Evolutionary conservation across 1,140 invertebrate genomes (phyloP), one percentile per base, ranked within the genome.

Genomic region (Andrena cerasifolii): DNA sequence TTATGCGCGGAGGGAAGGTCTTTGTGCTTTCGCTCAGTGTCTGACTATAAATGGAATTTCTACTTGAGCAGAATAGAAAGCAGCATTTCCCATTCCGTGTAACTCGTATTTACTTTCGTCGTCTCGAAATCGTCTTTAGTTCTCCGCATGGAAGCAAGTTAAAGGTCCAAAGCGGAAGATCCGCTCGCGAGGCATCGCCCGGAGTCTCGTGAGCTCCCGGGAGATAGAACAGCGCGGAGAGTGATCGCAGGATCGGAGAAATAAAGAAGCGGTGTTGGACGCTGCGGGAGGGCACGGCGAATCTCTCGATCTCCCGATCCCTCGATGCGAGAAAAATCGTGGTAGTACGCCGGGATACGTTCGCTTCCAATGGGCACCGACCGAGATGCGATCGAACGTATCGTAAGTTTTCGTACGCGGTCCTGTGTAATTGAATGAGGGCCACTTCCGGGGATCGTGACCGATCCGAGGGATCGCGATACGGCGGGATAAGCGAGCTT

Each of bases 281-380:
- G 70, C 53, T 70, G 67, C 53, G 53, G 67, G 67, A 71, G 67
- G 54, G 51, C 66, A 49, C 12, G 33, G 33, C 14, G 21, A 21
- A 63, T 73, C 70, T 73, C 24, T 63, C 21, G 58, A 63, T 73
- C 58, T 47, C 33, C 4, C 36, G 67, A 68, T 58, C 26, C 62
- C 18, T 68, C 16, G 21, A 18, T 24, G 28, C 7, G 16, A 24
- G 71, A 63, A 63, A 63, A 73, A 73, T 43, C 45, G n/a, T n/a
- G n/a, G 16, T 40, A 40, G 49, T 45, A 3, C 10, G 21, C 28
- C 24, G 45, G 31, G 70, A 72, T 72, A 72, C 33, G 43, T 51
- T 53, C 36, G 33, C 51, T 21, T 24, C 40, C 26, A n/a, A 40
- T 21, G 65, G 40, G 26, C 33, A 61, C 51, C 70, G 28, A 24